A percentile compares a stretch with the other conserved stretches of the same genome.
Conservation (phyloP, 2,888 invertebrate species). For the Tetragnatha montana region DNA sequence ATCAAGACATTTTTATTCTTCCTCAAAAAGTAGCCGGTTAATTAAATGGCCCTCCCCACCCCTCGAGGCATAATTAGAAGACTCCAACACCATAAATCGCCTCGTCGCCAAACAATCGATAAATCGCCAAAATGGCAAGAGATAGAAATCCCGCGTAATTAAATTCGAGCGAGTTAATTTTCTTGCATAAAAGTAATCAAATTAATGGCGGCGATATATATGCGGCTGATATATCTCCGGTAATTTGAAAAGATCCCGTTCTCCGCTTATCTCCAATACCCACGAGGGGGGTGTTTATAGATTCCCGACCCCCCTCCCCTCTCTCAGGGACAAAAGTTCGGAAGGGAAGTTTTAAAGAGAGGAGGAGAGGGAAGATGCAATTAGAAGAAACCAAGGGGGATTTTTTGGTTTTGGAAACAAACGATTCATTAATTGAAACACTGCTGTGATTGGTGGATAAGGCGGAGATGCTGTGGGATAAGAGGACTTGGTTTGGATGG, state of each 20-base stretch:
- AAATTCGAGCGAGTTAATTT: constrained; percentile 58
- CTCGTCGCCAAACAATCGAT: constrained; percentile 52
- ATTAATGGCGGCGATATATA: constrained; percentile 43
- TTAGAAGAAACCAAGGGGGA: neutral
- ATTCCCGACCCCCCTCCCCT: neutral
- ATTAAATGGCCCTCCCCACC: constrained; percentile 52
- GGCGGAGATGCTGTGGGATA: neutral
- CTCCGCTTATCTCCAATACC: neutral
- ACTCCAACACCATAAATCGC: constrained; percentile 30
- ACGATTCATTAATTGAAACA: neutral
- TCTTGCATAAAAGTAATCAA: constrained; percentile 51
- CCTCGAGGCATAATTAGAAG: constrained; percentile 63
- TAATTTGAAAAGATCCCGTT: constrained; percentile 5
- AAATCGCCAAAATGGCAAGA: constrained; percentile 54
- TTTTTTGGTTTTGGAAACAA: neutral
- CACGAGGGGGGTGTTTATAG: neutral
- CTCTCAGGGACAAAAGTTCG: neutral
- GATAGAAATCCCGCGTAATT: constrained; percentile 44
- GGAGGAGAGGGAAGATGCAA: neutral
- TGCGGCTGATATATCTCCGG: constrained; percentile 24
- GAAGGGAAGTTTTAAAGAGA: neutral
- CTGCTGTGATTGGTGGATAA: neutral
- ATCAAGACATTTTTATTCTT: constrained; percentile 55
- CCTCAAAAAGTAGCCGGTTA: constrained; percentile 56
- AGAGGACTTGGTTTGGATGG: neutral